phyloP scores from a whole-genome alignment of 2,113 vertebrate species.

The Loxodonta africana region DNA sequence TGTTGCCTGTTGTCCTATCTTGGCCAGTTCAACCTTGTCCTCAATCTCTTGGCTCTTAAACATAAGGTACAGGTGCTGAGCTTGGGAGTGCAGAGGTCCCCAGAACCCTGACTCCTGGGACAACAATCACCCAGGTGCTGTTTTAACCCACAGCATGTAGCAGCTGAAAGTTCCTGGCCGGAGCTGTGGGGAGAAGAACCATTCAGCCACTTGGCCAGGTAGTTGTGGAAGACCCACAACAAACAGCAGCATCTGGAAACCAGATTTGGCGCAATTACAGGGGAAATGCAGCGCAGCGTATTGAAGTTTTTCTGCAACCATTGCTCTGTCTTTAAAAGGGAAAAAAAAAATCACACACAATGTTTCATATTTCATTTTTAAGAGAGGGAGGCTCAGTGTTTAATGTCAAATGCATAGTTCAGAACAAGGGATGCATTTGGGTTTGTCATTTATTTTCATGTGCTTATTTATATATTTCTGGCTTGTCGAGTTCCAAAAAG shows the following conservation, averaged over 20 bases:
- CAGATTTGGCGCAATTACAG: slow-evolving; percentile 38
- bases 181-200: neutral
- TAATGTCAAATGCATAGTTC: slow-evolving; percentile 60
- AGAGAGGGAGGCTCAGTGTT: neutral
- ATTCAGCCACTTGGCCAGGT: slow-evolving; percentile 65
- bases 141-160: neutral
- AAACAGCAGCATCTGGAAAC: slow-evolving; percentile 71
- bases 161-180: neutral
- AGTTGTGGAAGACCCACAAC: slow-evolving; percentile 35
- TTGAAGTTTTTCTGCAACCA: slow-evolving; percentile 68
- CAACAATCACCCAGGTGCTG: neutral
- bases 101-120: neutral
- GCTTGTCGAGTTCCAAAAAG: slow-evolving; percentile 31
- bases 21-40: neutral
- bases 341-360: slow-evolving; percentile 36
- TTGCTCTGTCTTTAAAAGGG: slow-evolving; percentile 60
- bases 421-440: slow-evolving; percentile 35
- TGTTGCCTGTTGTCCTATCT: slow-evolving; percentile 43
- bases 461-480: slow-evolving; percentile 67
- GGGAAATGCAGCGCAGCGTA: slow-evolving; percentile 36
- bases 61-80: slow-evolving; percentile 24
- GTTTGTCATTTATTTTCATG: slow-evolving; percentile 66
- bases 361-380: slow-evolving; percentile 74
- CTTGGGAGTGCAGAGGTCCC: neutral
- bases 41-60: slow-evolving; percentile 37